These are phyloP conservation scores for Rallus crepitans DNA, from an alignment of 2,797 vertebrate genomes.

Conservation along the genomic window DNA sequence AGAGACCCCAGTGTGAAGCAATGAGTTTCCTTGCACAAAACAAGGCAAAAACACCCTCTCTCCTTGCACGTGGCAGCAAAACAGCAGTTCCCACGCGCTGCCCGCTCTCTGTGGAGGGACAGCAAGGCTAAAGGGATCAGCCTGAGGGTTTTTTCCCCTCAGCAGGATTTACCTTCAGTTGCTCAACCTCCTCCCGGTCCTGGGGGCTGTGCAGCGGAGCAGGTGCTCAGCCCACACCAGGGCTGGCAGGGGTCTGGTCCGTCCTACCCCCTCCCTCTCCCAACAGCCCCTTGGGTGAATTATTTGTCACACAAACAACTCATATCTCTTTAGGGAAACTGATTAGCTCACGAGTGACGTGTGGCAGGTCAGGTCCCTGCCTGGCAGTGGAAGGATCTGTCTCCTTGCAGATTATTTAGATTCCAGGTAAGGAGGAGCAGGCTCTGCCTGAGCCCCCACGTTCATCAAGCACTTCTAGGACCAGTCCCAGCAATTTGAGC, in stretches of 20 bases:
- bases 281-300: neutral
- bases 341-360: neutral
- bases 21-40: neutral
- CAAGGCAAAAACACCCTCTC: neutral
- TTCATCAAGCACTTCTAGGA: neutral
- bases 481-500: neutral
- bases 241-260: neutral
- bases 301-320: conserved; percentile 26
- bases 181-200: neutral
- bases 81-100: fast-evolving
- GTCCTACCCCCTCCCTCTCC: neutral
- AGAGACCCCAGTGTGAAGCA: neutral
- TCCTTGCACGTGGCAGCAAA: neutral
- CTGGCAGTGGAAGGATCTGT: neutral
- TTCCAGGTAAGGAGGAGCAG: neutral
- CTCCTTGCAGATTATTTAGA: neutral
- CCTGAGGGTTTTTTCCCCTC: neutral
- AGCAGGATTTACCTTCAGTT: neutral
- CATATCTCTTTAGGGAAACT: neutral
- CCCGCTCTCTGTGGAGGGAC: neutral
- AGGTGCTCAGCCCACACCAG: fast-evolving
- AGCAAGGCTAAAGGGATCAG: neutral
- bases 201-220: neutral
- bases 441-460: neutral
- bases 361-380: neutral